Percentiles rank a stretch among this genome's conserved stretches.
Evolutionary conservation across 2,113 vertebrate genomes (phyloP).

Genomic region (Phrynosoma platyrhinos): DNA sequence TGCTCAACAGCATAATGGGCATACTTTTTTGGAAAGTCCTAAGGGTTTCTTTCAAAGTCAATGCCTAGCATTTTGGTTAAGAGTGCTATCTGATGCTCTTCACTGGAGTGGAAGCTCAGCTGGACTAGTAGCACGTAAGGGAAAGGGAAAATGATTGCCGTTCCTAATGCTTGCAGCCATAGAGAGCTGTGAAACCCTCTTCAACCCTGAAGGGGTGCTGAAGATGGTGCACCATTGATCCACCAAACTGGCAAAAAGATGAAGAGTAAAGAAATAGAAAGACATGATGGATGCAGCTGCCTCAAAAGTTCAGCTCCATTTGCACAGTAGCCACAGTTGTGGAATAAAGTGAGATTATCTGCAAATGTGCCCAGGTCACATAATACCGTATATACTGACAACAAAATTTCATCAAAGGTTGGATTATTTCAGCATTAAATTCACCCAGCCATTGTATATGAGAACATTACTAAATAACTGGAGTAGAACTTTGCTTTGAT

Average conservation of each 20-base stretch:
- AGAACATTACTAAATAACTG: neutral
- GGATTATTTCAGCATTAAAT: neutral
- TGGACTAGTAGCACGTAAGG: neutral
- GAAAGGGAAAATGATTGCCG: neutral
- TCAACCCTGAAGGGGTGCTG: neutral
- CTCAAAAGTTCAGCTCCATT: neutral
- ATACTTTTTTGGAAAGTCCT: conserved; percentile 23
- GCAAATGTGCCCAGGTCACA: neutral
- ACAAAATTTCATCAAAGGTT: neutral
- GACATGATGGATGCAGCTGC: neutral
- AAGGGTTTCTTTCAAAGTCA: conserved; percentile 13
- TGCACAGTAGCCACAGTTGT: neutral
- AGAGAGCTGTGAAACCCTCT: neutral
- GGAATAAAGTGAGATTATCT: neutral
- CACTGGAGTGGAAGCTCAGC: neutral
- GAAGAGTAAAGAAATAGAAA: neutral
- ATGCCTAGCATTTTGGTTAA: conserved; percentile 29
- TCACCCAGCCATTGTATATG: neutral
- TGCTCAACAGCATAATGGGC: neutral
- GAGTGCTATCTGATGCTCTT: neutral
- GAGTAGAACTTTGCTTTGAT: neutral
- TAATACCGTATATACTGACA: neutral
- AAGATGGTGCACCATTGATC: neutral
- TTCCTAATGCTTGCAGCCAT: neutral
- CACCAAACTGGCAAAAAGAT: neutral